Evolutionary conservation across 2,888 invertebrate species (phyloP), one percentile per base, ranked within the genome.

Genomic region (Timema cristinae): DNA sequence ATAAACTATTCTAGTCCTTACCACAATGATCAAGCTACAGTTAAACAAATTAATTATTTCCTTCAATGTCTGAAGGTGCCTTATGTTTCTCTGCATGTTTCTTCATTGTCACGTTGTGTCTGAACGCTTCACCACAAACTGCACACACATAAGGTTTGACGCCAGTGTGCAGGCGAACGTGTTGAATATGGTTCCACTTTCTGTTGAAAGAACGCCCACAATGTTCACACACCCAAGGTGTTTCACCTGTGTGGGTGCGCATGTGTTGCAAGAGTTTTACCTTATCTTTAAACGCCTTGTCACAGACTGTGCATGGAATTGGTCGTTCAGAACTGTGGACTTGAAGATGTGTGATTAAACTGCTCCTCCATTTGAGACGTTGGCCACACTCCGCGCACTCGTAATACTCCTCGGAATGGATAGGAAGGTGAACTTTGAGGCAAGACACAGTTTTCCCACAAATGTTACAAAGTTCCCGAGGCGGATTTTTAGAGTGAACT

Each of bases 131-230:
- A n/a, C 32, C 51, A 47, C 71, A 71, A 15, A 71, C 32, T 10
- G 54, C 9, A 47, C 71, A 71, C 50, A 68, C 68, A n/a, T 71
- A 71, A 7, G 71, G 71, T 15, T 67, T 67, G 7, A 50, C 56
- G 13, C 71, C 71, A 5, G 71, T 71, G 50, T 71, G 71, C 49
- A 71, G 47, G 10, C 71, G 67, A 52, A 71, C 11, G 48, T 71
- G 71, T 50, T 71, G 71, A 13, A 67, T 71, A 6, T 67, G 51
- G n/a, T 71, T 71, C 71, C 71, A 71, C 47, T 71, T 71, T 10
- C 61, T 61, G 5, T 59, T 67, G 51, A 71, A 71, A 7, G 48
- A 50, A 8, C 71, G 67, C 48, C 15, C 54, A 50, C 71, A 71
- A 15, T 67, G 68, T 8, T 50, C 8, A 50, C 71, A 71, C 0